Evolutionary conservation across 92 coral and sea anemone genomes (phyloP), one percentile per base, ranked within the genome.

Genomic region (Siderastrea siderea): DNA sequence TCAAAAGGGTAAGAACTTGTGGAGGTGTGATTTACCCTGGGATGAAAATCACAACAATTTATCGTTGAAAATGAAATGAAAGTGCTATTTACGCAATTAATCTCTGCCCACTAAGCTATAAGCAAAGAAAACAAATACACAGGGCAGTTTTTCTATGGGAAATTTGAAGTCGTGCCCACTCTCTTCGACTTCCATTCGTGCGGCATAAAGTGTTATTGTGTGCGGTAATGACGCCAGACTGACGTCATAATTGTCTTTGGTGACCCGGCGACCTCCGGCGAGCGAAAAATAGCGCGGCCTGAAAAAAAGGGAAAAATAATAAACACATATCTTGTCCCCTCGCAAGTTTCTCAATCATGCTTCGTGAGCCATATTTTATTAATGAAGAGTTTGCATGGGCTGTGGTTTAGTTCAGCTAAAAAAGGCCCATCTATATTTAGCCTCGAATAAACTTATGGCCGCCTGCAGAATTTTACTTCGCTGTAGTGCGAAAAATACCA

Each of bases 351-450:
- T 61, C 6, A n/a, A n/a, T 61, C 57, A 48, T 11, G 54, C 43
- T 68, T 71, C 80, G 71, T 73, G 64, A 43, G 73, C 16, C 2
- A 48, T 82, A 38, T 50, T 73, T 84, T 84, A 63, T 74, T 63
- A 11, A 74, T 84, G 87, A 38, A 15, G 13, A 10, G 59, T 61
- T 74, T 62, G 68, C 76, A 84, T 45, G 58, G 43, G 69, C 78
- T 57, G 79, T 58, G 70, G 69, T 71, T 14, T 38, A 48, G 13
- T 43, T n/a, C 75, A 44, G 89, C 89, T 85, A 85, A 77, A 85
- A 85, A 76, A 53, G 82, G 84, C 68, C 71, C 12, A 15, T 66
- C 89, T 85, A 85, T 85, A 85, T 85, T 85, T 85, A 85, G 89
- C 71, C 43, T 64, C 53, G 89, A 77, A 77, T 85, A 85, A 85